Conservation (phyloP, 1,140 invertebrate species). For the Tachypleus tridentatus region DNA sequence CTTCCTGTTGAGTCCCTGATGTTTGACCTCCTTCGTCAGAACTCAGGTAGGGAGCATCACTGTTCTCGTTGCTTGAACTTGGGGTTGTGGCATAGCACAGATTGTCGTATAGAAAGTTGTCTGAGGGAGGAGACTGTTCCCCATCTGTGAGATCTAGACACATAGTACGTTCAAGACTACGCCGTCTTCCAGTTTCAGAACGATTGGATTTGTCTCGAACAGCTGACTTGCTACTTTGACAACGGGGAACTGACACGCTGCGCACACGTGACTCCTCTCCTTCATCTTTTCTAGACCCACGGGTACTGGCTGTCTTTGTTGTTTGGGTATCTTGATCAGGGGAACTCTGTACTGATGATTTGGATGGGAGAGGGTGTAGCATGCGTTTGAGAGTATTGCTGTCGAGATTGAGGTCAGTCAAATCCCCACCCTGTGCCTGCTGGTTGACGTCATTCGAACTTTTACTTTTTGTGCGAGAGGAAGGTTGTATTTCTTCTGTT, state of each 20-base stretch:
- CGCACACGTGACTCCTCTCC: slow-evolving; percentile 11
- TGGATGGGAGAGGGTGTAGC: slow-evolving; percentile 71
- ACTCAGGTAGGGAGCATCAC: slow-evolving; percentile 18
- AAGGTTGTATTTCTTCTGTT: slow-evolving; percentile 1
- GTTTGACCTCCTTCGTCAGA: slow-evolving; percentile 17
- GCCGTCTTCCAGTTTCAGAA: slow-evolving; percentile 20
- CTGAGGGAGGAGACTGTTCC: slow-evolving; percentile 22
- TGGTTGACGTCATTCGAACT: slow-evolving; percentile 73
- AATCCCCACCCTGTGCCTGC: slow-evolving; percentile 29
- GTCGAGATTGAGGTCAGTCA: slow-evolving; percentile 41
- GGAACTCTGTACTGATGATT: slow-evolving; percentile 49
- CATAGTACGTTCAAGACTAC: slow-evolving; percentile 39
- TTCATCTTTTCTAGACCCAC: slow-evolving; percentile 12
- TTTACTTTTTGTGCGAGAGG: slow-evolving; percentile 37
- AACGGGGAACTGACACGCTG: too few species aligned
- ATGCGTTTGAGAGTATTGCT: slow-evolving; percentile 83
- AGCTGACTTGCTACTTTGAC: background rate
- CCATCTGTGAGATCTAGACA: slow-evolving; percentile 57
- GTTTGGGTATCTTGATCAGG: slow-evolving; percentile 60
- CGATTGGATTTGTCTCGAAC: slow-evolving; percentile 8
- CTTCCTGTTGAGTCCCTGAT: too few species aligned
- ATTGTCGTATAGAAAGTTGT: slow-evolving; percentile 47
- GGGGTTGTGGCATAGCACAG: slow-evolving; percentile 53
- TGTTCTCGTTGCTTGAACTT: slow-evolving; percentile 24
- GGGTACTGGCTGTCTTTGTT: slow-evolving; percentile 15